phyloP scores from a whole-genome alignment of 2,888 invertebrate species.

The Cantharis lateralis region DNA sequence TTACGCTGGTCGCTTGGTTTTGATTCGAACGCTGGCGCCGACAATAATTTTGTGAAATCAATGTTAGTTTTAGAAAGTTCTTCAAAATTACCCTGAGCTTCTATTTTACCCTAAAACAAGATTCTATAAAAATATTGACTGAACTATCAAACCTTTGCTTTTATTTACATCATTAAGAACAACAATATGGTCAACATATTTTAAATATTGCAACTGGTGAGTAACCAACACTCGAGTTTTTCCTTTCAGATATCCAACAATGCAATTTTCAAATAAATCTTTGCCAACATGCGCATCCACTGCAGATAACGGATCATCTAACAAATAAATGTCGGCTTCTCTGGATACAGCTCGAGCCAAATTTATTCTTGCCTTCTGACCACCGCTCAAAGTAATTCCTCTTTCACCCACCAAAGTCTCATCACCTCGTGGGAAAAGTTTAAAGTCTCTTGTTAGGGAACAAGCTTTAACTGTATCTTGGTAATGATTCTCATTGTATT shows the following conservation, averaged over 20 bases:
- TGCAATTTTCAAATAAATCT: slow-evolving; percentile 41
- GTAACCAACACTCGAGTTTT: slow-evolving; percentile 71
- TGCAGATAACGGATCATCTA: too few relatives aligned
- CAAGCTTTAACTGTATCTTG: too few relatives aligned
- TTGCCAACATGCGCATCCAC: too few relatives aligned
- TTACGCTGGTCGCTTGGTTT: slow-evolving; percentile 6
- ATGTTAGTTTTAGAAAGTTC: slow-evolving; percentile 63
- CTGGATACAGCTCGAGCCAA: slow-evolving; percentile 46
- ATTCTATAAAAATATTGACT: too few relatives aligned
- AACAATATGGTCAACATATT: slow-evolving; percentile 60
- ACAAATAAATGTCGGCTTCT: too few relatives aligned
- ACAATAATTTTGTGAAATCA: slow-evolving; percentile 62
- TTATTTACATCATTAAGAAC: slow-evolving; percentile 55
- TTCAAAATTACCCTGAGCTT: slow-evolving; percentile 64
- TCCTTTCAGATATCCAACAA: slow-evolving; percentile 61
- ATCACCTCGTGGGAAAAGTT: too few relatives aligned
- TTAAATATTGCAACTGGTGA: slow-evolving; percentile 71
- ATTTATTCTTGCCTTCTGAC: slow-evolving; percentile 80
- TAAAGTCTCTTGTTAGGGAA: too few relatives aligned
- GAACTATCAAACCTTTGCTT: too few relatives aligned
- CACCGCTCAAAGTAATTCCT: slow-evolving; percentile 66
- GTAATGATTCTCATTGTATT: too few relatives aligned
- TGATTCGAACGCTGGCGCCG: slow-evolving; percentile 38
- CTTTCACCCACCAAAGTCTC: too few relatives aligned
- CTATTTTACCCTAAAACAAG: slow-evolving; percentile 58